Conservation (phyloP, 2,113 vertebrate genomes). For the Uria lomvia region DNA sequence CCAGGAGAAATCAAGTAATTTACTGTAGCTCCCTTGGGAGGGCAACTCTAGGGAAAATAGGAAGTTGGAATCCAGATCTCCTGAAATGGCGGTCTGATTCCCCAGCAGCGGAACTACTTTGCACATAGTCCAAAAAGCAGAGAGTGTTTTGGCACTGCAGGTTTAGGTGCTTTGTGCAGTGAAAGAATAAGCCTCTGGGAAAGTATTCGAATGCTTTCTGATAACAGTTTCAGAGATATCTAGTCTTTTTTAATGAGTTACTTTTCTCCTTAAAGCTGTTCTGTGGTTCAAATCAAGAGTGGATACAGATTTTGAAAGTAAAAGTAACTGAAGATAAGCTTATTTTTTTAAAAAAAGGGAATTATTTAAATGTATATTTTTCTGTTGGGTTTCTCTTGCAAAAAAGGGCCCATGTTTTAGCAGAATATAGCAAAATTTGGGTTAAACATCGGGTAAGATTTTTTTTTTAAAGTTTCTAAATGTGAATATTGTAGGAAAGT, state of each 20-base stretch:
- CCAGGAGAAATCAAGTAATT: not conserved
- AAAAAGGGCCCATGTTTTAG: not conserved
- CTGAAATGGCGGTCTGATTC: not conserved
- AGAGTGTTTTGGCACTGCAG: fast-evolving
- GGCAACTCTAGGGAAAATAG: not conserved
- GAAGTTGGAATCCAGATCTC: not conserved
- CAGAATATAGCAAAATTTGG: not conserved
- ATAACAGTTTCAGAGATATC: not conserved
- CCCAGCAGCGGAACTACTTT: not conserved
- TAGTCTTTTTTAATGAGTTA: not conserved
- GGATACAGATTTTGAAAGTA: not conserved
- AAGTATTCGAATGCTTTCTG: not conserved
- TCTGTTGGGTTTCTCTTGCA: not conserved
- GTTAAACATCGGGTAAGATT: not conserved
- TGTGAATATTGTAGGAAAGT: not conserved
- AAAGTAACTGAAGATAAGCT: not conserved
- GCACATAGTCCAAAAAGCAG: not conserved
- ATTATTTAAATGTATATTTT: not conserved
- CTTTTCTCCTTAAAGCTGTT: not conserved
- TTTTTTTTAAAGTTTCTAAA: not conserved
- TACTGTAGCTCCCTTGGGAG: not conserved
- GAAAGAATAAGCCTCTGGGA: not conserved
- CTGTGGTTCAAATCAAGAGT: not conserved
- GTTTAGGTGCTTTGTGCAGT: not conserved
- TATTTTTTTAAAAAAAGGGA: not conserved